Evolutionary conservation across 64 coral and sea anemone species (phyloP).

Genomic region (Pachyseris speciosa): DNA sequence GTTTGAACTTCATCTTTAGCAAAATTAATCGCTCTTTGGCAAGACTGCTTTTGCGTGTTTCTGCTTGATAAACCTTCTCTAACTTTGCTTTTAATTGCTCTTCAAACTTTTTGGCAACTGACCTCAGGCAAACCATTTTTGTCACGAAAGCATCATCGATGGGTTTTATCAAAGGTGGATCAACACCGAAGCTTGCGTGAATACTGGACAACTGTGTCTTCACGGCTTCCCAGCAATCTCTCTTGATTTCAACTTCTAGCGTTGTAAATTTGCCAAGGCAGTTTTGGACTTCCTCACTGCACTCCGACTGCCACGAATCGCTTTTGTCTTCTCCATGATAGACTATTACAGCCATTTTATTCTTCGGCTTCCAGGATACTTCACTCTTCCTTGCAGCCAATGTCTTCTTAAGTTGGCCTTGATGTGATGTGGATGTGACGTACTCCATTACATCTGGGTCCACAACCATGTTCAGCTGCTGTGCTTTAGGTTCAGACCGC

Average conservation of each 20-base stretch:
- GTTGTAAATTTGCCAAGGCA: slow-evolving; percentile 40
- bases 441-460: slow-evolving; percentile 71
- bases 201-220: not conserved
- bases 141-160: not conserved
- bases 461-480: slow-evolving; percentile 49
- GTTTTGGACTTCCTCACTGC: slow-evolving; percentile 32
- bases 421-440: slow-evolving; percentile 7
- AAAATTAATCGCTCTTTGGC: slow-evolving; percentile 55
- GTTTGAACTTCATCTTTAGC: slow-evolving; percentile 61
- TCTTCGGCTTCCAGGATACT: slow-evolving; percentile 30
- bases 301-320: slow-evolving; percentile 36
- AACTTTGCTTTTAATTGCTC: not conserved
- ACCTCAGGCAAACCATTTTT: not conserved
- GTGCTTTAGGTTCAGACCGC: not conserved
- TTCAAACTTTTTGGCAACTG: not conserved
- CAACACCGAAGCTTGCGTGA: not conserved
- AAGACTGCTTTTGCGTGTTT: not conserved
- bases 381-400: slow-evolving; percentile 39
- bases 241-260: not conserved
- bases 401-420: not conserved
- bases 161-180: not conserved
- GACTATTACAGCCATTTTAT: slow-evolving; percentile 15
- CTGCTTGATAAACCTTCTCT: slow-evolving; percentile 17
- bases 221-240: slow-evolving; percentile 29
- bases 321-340: slow-evolving; percentile 4